Evolutionary conservation across 2,113 vertebrate species (phyloP).

Genomic region (Sula dactylatra): DNA sequence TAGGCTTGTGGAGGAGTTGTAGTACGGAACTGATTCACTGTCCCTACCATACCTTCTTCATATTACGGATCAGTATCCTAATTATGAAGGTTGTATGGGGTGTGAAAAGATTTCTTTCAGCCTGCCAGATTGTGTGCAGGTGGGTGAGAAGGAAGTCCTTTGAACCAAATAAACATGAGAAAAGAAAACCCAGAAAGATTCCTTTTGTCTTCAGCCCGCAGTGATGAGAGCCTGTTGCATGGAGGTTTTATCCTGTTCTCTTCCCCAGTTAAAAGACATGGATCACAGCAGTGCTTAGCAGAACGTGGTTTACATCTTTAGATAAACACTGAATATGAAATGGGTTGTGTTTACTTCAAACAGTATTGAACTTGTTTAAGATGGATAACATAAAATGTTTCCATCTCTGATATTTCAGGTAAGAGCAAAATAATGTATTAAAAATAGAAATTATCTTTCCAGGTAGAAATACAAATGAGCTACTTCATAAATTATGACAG

Average conservation of each 20-base stretch:
- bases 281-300: neutral
- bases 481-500: neutral
- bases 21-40: neutral
- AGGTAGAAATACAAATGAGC: neutral
- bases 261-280: neutral
- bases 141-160: neutral
- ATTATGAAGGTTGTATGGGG: neutral
- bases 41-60: accelerated
- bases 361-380: neutral
- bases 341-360: neutral
- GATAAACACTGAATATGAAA: neutral
- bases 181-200: neutral
- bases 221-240: neutral
- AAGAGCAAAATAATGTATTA: neutral
- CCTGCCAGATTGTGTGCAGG: neutral
- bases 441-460: neutral
- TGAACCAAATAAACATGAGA: neutral
- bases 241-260: neutral
- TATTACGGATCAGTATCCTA: neutral
- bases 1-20: neutral
- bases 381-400: neutral
- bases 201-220: neutral
- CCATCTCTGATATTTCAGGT: neutral
- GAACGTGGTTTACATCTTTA: neutral
- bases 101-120: neutral